Evolutionary conservation across 2,888 invertebrate genomes (phyloP).

Genomic region (Vesta saturnalis): DNA sequence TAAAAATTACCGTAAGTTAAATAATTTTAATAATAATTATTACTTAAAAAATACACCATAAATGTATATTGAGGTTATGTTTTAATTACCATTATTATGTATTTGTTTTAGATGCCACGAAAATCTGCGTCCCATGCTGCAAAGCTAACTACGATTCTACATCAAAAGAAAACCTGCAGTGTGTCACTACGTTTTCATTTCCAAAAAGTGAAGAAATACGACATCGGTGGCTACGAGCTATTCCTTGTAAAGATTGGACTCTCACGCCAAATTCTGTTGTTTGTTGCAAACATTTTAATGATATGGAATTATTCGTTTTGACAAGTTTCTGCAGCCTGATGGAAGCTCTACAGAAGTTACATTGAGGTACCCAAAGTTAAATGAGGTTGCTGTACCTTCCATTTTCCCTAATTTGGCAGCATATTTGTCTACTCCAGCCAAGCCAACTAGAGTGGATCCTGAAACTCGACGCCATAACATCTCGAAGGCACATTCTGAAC

Average conservation of each 20-base stretch:
- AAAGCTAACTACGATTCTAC: background rate
- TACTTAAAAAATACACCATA: too few species aligned
- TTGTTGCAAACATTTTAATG: background rate
- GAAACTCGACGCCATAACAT: too few species aligned
- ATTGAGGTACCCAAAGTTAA: background rate
- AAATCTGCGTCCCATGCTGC: background rate
- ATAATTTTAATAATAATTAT: too few species aligned
- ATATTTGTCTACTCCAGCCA: background rate
- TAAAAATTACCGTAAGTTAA: too few species aligned
- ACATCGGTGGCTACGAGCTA: too few species aligned
- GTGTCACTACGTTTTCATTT: background rate
- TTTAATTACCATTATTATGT: background rate
- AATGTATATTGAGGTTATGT: too few species aligned
- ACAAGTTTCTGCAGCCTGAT: background rate
- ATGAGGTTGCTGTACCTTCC: background rate
- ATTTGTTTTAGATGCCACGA: too few species aligned
- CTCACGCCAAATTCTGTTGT: too few species aligned
- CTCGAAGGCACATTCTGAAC: background rate
- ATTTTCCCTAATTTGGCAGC: conserved; percentile 1
- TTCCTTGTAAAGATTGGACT: too few species aligned
- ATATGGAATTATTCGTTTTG: background rate
- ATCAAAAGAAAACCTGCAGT: background rate
- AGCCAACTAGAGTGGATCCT: too few species aligned
- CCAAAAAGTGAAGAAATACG: background rate
- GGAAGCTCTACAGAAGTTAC: background rate